These are phyloP conservation scores for Eupleurogrammus muticus DNA, from an alignment of 2,797 vertebrate species.

Conservation along the genomic window DNA sequence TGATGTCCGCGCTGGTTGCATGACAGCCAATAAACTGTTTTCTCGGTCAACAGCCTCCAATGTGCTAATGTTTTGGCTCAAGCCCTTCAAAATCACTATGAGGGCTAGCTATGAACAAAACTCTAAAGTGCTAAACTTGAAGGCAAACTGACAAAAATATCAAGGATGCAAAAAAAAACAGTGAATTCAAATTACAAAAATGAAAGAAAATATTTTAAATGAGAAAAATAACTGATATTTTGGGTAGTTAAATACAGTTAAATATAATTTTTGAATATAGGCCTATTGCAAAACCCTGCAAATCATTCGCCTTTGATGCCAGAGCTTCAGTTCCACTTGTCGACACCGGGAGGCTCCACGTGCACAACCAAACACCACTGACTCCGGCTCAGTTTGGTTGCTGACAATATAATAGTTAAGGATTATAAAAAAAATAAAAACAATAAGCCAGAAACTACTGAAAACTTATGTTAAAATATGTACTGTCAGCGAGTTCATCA, in stretches of 20 bases:
- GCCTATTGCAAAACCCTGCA: slow-evolving; percentile 34
- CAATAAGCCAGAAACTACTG: slow-evolving; percentile 26
- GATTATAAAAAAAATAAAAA: slow-evolving; percentile 44
- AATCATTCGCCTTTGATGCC: slow-evolving; percentile 24
- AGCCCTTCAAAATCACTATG: slow-evolving; percentile 66
- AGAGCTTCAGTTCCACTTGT: slow-evolving; percentile 50
- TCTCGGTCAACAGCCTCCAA: slow-evolving; percentile 46
- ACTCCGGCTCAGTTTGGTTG: slow-evolving; percentile 38
- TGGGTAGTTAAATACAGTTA: slow-evolving; percentile 39
- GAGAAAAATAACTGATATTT: slow-evolving; percentile 52
- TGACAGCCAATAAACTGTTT: slow-evolving; percentile 34
- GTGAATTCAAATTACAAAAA: slow-evolving; percentile 25
- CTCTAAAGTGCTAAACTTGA: slow-evolving; percentile 76
- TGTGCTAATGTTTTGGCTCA: slow-evolving; percentile 58
- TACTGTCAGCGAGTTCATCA: slow-evolving; percentile 29
- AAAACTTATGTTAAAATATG: slow-evolving; percentile 32
- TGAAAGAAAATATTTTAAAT: slow-evolving; percentile 32
- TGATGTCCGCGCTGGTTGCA: slow-evolving; percentile 52
- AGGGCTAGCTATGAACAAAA: slow-evolving; percentile 57
- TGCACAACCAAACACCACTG: slow-evolving; percentile 39
- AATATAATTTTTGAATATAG: slow-evolving; percentile 45
- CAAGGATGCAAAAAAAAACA: slow-evolving; percentile 32
- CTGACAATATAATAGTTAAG: slow-evolving; percentile 35
- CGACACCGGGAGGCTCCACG: slow-evolving; percentile 71
- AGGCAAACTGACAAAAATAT: slow-evolving; percentile 65